Conservation (phyloP, 1,140 invertebrate genomes). For the Psix sp. region DNA sequence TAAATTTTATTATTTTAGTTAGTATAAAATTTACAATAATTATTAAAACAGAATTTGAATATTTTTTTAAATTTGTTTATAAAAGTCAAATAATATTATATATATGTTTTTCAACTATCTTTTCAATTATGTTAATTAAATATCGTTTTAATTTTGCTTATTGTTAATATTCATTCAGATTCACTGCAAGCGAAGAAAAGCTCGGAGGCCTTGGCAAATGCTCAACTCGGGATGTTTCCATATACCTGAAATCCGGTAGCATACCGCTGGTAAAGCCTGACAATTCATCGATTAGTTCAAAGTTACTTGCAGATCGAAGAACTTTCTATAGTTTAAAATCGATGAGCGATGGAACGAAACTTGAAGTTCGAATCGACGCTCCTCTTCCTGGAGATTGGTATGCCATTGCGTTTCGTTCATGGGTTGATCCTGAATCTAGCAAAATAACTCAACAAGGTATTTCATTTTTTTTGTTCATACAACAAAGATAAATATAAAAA, state of each 20-base stretch:
- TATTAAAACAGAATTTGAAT: no score
- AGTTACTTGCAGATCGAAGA: slow-evolving; percentile 79
- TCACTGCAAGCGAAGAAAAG: slow-evolving; percentile 71
- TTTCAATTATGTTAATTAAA: no score
- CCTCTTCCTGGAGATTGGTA: slow-evolving; percentile 88
- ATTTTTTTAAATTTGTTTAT: no score
- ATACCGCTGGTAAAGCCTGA: slow-evolving; percentile 87
- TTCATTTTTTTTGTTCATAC: neutral
- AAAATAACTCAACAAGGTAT: slow-evolving; percentile 85
- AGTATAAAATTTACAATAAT: no score
- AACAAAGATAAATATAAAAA: no score
- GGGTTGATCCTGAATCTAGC: slow-evolving; percentile 83
- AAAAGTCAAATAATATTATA: no score
- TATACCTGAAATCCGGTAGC: slow-evolving; percentile 85
- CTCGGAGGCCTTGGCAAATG: slow-evolving; percentile 75
- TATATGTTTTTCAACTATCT: no score
- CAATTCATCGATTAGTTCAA: slow-evolving; percentile 82
- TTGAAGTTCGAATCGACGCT: slow-evolving; percentile 78
- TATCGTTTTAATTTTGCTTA: no score
- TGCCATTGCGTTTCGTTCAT: slow-evolving; percentile 85
- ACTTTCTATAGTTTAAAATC: slow-evolving; percentile 72
- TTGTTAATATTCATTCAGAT: no score
- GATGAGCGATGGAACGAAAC: slow-evolving; percentile 75
- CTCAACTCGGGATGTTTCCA: slow-evolving; percentile 78
- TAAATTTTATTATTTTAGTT: no score